phyloP scores from a whole-genome alignment of 2,888 invertebrate genomes.

The Lepidocyrtoides sp. region DNA sequence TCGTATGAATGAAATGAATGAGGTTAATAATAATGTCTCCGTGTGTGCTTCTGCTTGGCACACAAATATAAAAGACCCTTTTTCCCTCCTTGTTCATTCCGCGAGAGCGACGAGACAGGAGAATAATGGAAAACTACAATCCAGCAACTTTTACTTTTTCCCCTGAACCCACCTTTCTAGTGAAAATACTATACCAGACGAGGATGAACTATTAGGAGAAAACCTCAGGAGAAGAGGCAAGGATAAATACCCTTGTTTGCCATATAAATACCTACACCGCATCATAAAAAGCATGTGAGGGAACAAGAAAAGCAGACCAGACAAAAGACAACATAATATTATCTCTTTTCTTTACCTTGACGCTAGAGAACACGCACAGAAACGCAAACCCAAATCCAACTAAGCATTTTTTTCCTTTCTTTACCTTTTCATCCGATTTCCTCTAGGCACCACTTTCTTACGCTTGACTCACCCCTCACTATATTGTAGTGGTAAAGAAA shows the following conservation, averaged over 20 bases:
- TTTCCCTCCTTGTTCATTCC: background rate
- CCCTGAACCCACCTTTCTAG: constrained; percentile 1
- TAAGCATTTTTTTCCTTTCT: constrained; percentile 53
- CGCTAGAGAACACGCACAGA: background rate
- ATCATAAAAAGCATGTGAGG: constrained; percentile 47
- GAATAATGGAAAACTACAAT: background rate
- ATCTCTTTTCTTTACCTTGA: constrained; percentile 69
- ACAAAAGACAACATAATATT: constrained; percentile 55
- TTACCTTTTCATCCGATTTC: constrained; percentile 75
- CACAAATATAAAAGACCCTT: background rate
- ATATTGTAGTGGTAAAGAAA: constrained; percentile 5
- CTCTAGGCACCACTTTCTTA: constrained; percentile 64
- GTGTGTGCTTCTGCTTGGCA: constrained; percentile 13
- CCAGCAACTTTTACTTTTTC: background rate
- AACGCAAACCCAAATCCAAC: background rate
- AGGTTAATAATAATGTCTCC: constrained; percentile 55
- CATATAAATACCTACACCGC: constrained; percentile 50
- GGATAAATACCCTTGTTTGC: constrained; percentile 43
- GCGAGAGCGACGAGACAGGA: background rate
- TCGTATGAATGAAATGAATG: constrained; percentile 47
- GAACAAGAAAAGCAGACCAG: background rate
- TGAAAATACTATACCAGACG: background rate
- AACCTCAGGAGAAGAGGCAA: constrained; percentile 34
- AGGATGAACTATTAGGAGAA: constrained; percentile 13
- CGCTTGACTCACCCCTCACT: background rate